Conservation (phyloP, 2,888 invertebrate genomes). For the Cataglyphis livida region DNA sequence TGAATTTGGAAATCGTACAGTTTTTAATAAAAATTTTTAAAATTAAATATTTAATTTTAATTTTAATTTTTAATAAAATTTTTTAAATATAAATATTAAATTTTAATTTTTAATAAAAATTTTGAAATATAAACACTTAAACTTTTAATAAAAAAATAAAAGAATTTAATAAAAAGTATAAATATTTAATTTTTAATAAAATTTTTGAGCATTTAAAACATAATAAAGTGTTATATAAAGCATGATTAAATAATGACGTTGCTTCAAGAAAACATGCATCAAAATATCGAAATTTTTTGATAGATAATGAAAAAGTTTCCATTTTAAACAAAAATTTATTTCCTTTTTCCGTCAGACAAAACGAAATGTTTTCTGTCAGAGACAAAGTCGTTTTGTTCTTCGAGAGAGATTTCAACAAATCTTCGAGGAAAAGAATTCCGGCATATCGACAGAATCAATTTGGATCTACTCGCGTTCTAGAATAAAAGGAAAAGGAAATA, state of each 20-base stretch:
- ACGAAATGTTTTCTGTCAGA: constrained; percentile 3
- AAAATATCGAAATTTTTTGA: not conserved
- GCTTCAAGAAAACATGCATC: not conserved
- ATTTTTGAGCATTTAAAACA: not conserved
- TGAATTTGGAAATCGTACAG: not conserved
- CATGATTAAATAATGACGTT: not conserved
- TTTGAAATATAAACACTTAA: too few species aligned
- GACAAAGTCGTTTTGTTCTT: not conserved
- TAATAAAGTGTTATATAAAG: not conserved
- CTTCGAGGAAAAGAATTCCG: not conserved
- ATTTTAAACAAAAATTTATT: not conserved
- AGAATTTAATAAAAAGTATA: too few species aligned
- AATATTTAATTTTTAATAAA: not conserved
- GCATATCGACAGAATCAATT: not conserved
- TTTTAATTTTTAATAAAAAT: too few species aligned
- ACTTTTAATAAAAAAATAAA: too few species aligned
- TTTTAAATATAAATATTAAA: too few species aligned
- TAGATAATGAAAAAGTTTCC: not conserved
- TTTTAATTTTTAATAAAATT: too few species aligned
- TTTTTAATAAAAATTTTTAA: not conserved
- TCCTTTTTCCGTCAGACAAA: not conserved
- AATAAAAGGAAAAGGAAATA: not conserved
- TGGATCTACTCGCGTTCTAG: not conserved
- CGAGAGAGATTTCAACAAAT: not conserved
- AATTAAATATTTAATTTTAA: too few species aligned